Evolutionary conservation across 2,113 vertebrate genomes (phyloP), one percentile per base, ranked within the genome.

Genomic region (Mionectes macconnelli): DNA sequence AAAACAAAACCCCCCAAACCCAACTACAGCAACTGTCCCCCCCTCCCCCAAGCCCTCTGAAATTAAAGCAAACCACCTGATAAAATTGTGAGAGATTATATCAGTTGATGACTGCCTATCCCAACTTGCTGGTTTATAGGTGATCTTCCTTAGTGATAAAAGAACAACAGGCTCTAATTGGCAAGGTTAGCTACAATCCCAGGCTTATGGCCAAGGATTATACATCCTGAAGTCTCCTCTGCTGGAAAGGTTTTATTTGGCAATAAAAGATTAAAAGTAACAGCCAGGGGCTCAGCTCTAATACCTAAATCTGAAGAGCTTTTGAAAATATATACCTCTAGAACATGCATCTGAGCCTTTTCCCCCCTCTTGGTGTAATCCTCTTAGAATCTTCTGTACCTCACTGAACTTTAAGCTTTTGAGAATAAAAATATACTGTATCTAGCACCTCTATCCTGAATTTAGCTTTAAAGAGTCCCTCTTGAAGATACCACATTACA

Each of bases 91-190:
- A 93, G 31, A 78, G 92, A 74, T 50, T 84, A 14, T 22, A 86
- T 77, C 42, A 66, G 47, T 8, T 91, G 87, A 87, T 57, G 50
- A 47, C 44, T 87, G 15, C 78, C 84, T 84, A 44, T 74, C 40
- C 77, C 89, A 95, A 25, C 69, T 78, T 80, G 27, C 73, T 84
- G 63, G 47, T 81, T 94, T 76, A 60, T 22, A 40, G 80, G 60
- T 94, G 84, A 84, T 81, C 83, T 76, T 95, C 55, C 84, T 89
- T 77, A 89, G 84, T 28, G 64, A 98, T 88, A 98, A 98, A 97
- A 97, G 95, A 97, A 96, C 97, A 97, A 98, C 97, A 96, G 96
- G 98, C 92, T 97, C 83, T 97, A 97, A 98, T 97, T 98, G 96
- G 50, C 70, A 80, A 86, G 94, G 97, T 97, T 97, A 93, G 94